Percentiles rank a stretch among this genome's conserved stretches.
Evolutionary conservation across 2,797 vertebrate genomes (phyloP).

Genomic region (Adelosebastes latens): DNA sequence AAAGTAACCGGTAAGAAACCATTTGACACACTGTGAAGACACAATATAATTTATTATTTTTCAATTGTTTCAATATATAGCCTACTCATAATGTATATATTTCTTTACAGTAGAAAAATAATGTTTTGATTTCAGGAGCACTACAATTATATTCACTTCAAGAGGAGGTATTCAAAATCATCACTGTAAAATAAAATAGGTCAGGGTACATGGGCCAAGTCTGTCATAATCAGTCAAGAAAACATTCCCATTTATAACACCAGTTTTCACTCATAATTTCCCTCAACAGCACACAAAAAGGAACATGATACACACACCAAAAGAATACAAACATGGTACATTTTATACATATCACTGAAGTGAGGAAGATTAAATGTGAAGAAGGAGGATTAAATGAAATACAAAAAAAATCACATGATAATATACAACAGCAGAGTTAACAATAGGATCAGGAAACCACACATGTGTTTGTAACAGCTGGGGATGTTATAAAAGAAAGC

Average conservation of each 20-base stretch:
- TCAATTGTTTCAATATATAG: constrained; percentile 51
- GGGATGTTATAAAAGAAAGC: constrained; percentile 36
- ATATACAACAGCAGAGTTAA: constrained; percentile 58
- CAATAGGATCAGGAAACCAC: constrained; percentile 28
- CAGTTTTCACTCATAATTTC: constrained; percentile 45
- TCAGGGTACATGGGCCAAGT: constrained; percentile 25
- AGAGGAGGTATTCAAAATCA: constrained; percentile 62
- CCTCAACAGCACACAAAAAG: constrained; percentile 53
- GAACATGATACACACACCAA: constrained; percentile 53
- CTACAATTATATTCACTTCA: constrained; percentile 55
- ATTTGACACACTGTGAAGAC: constrained; percentile 36
- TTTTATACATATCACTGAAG: constrained; percentile 61
- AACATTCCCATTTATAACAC: constrained; percentile 45
- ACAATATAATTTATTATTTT: constrained; percentile 55
- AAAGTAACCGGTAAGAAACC: constrained; percentile 2
- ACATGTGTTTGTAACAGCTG: constrained; percentile 44
- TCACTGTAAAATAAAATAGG: constrained; percentile 51
- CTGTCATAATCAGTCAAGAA: constrained; percentile 42
- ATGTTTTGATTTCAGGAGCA: constrained; percentile 69
- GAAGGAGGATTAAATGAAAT: constrained; percentile 22
- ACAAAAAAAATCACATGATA: constrained; percentile 51
- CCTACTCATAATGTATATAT: constrained; percentile 39
- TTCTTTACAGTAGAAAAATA: constrained; percentile 83
- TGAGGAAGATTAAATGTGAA: constrained; percentile 47
- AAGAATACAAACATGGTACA: constrained; percentile 63